phyloP scores from a whole-genome alignment of 2,797 vertebrate genomes.

The Siniperca obscura region DNA sequence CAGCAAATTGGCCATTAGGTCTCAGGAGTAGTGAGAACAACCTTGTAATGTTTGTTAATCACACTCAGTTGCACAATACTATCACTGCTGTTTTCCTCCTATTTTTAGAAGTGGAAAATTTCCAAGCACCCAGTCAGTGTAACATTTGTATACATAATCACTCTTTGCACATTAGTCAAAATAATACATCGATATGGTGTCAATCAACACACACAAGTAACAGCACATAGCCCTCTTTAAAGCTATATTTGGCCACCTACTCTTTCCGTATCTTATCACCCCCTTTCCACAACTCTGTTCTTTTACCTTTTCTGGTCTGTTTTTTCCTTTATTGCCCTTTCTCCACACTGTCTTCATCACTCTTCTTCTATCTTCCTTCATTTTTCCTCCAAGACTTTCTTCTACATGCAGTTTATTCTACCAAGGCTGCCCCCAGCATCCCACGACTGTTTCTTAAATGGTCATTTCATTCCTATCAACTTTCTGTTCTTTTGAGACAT shows the following conservation, averaged over 20 bases:
- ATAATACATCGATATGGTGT: not conserved
- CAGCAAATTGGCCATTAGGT: conserved; percentile 60
- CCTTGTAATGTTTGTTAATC: conserved; percentile 59
- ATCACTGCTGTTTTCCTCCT: conserved; percentile 21
- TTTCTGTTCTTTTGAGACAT: conserved; percentile 64
- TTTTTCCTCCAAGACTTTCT: conserved; percentile 33
- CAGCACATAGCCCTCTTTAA: not conserved
- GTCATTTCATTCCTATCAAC: conserved; percentile 61
- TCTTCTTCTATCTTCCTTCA: conserved; percentile 16
- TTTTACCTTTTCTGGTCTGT: conserved; percentile 45
- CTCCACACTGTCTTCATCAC: not conserved
- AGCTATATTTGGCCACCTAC: conserved; percentile 13
- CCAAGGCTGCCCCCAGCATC: conserved; percentile 53
- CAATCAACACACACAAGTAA: conserved; percentile 23
- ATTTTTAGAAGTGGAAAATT: conserved; percentile 43
- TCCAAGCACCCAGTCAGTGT: conserved; percentile 14
- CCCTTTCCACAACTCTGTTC: conserved; percentile 13
- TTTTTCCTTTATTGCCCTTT: conserved; percentile 7
- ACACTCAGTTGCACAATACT: conserved; percentile 33
- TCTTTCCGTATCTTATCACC: conserved; percentile 28
- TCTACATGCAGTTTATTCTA: conserved; percentile 67
- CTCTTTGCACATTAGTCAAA: conserved; percentile 42
- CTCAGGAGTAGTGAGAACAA: conserved; percentile 41
- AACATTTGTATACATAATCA: conserved; percentile 23
- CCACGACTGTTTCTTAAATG: conserved; percentile 68